Conservation (phyloP, 2,888 invertebrate genomes). For the Cremastinae sp. region DNA sequence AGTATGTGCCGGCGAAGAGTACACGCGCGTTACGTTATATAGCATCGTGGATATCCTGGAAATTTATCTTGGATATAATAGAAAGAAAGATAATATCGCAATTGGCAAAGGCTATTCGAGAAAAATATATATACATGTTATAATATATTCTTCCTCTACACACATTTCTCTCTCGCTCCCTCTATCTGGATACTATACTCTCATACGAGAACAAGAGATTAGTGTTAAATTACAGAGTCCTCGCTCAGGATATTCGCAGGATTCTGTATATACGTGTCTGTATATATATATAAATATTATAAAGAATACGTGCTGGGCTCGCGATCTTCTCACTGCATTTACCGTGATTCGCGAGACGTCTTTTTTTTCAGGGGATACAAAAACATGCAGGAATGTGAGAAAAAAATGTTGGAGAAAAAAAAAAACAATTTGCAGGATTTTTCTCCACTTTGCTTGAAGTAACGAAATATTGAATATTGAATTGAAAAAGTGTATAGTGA, state of each 20-base stretch:
- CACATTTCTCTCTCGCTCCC: conserved; percentile 49
- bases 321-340: too few relatives aligned
- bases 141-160: conserved; percentile 70
- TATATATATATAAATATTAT: background rate
- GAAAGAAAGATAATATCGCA: conserved; percentile 77
- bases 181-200: conserved; percentile 15
- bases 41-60: conserved; percentile 33
- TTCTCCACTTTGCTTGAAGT: too few relatives aligned
- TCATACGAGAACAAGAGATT: conserved; percentile 68
- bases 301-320: too few relatives aligned
- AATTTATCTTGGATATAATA: conserved; percentile 67
- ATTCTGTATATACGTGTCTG: background rate
- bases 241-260: conserved; percentile 57
- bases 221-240: conserved; percentile 77
- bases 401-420: background rate
- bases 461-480: too few relatives aligned
- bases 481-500: too few relatives aligned
- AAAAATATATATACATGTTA: conserved; percentile 49
- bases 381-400: too few relatives aligned
- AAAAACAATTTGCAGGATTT: background rate
- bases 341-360: too few relatives aligned
- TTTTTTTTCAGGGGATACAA: too few relatives aligned
- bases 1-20: conserved; percentile 22
- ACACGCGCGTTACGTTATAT: too few relatives aligned
- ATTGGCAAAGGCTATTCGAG: conserved; percentile 71